phyloP scores from a whole-genome alignment of 2,888 invertebrate species.

The Ormyrus thymus region DNA sequence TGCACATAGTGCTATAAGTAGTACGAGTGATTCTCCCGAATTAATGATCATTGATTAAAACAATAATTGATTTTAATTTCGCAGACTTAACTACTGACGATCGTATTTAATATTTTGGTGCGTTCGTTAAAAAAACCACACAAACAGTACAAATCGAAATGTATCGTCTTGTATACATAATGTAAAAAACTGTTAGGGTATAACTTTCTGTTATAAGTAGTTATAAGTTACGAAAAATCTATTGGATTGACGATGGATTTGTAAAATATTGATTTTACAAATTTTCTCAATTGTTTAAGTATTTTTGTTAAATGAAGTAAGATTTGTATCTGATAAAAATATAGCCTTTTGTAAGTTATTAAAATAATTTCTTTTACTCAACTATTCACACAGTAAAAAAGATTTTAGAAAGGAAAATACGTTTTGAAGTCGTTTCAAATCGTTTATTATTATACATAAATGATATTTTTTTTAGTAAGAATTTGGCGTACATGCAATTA shows the following conservation, averaged over 20 bases:
- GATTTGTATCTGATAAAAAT: slow-evolving; percentile 30
- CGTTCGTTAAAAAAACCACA: slow-evolving; percentile 17
- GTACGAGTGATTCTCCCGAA: slow-evolving; percentile 73
- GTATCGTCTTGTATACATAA: slow-evolving; percentile 48
- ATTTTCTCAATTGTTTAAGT: slow-evolving; percentile 19
- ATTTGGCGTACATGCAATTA: slow-evolving; percentile 43
- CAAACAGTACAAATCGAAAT: slow-evolving; percentile 43
- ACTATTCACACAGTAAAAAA: not conserved
- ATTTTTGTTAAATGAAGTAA: slow-evolving; percentile 9
- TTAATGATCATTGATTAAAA: slow-evolving; percentile 72
- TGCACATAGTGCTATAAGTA: slow-evolving; percentile 68
- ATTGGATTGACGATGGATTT: slow-evolving; percentile 32
- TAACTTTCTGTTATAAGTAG: slow-evolving; percentile 17
- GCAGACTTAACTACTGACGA: slow-evolving; percentile 22
- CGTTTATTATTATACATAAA: slow-evolving; percentile 48
- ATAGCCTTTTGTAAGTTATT: slow-evolving; percentile 29
- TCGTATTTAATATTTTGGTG: slow-evolving; percentile 9
- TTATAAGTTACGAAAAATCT: slow-evolving; percentile 18
- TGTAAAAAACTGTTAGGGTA: slow-evolving; percentile 36
- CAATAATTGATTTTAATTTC: slow-evolving; percentile 17
- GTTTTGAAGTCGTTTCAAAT: slow-evolving; percentile 26
- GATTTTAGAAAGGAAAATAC: not conserved
- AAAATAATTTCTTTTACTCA: slow-evolving; percentile 2
- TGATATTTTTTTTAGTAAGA: slow-evolving; percentile 35
- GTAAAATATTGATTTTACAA: slow-evolving; percentile 35